Evolutionary conservation across 2,113 vertebrate species (phyloP).

Genomic region (Bostrychus sinensis): DNA sequence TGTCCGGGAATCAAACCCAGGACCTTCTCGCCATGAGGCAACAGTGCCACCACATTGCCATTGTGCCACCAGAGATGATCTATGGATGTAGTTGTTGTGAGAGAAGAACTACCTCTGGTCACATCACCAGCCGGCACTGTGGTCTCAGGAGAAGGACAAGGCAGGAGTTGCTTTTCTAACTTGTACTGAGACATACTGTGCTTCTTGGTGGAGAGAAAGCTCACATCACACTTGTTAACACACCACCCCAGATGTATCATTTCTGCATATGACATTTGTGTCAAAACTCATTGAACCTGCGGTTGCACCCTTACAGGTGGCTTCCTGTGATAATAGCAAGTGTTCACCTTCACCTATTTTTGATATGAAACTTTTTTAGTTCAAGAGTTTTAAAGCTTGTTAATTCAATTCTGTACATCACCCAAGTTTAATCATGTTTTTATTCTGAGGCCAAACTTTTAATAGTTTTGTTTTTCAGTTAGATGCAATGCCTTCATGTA

Average conservation of each 20-base stretch:
- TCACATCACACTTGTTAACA: background rate
- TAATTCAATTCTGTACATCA: background rate
- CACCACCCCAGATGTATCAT: background rate
- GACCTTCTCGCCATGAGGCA: too few species aligned
- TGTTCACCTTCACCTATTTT: background rate
- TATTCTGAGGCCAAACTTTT: slow-evolving; percentile 3
- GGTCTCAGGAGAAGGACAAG: too few species aligned
- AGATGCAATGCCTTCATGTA: slow-evolving; percentile 5
- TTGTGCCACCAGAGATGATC: too few species aligned
- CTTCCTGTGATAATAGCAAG: background rate
- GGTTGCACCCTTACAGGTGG: background rate
- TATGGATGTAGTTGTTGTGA: too few species aligned
- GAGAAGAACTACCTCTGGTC: too few species aligned
- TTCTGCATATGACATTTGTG: background rate
- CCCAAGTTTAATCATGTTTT: background rate
- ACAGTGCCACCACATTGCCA: too few species aligned
- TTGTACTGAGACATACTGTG: too few species aligned
- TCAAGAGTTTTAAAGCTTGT: background rate
- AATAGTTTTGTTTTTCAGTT: slow-evolving; percentile 12
- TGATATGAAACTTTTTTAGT: background rate
- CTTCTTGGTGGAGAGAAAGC: background rate
- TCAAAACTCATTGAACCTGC: background rate
- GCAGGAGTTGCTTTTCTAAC: too few species aligned
- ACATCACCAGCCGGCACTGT: too few species aligned
- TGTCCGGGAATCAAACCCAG: too few species aligned